Base-by-base conservation (phyloP, 2,888 invertebrate genomes). In the Drosophila parthenogenetica region DNA sequence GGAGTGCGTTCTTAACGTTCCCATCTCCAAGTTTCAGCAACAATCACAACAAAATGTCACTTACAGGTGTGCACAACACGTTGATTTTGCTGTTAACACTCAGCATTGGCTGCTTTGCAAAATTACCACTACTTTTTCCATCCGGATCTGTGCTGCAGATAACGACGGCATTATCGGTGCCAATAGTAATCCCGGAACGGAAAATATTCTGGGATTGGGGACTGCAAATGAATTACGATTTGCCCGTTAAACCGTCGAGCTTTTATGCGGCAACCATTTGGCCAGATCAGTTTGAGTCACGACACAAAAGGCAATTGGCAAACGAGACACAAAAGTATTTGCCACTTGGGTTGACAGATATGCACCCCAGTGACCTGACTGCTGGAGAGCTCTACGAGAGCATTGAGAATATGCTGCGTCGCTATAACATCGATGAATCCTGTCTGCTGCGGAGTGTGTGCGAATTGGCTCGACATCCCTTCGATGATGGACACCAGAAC, bases 371-470 rank as follows among this genome's bases (percentile, higher is more conserved):
- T 45, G 90, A 90, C 58, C 73, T 90, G 42, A 87, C 82, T 5
- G 90, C 90, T 14, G 90, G 84, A 10, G 88, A 90, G 68, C 70
- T 90, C 10, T 90, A 90, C 19, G 73, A 58, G 4, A 79, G 79
- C 7, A 61, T 90, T 5, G 85, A 85, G 37, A 80, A 83, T 50
- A 60, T 87, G 51, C 55, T 87, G 2, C 25, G 46, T 5, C 77
- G 81, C 13, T 94, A 94, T 63, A 95, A 95, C 1, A 93, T 93
- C 77, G 93, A 94, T 72, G 95, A 95, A 5, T 93, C 93, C 14
- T 96, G 96, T 87, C 92, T 96, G 43, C 90, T 95, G 50, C 93
- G 93, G 77, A 93, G 94, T 48, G 93, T 96, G 42, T 96, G 96
- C 78, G 95, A 95, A 81, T 91, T 95, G 16, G 94, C 95, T 2